Evolutionary conservation across 1,140 invertebrate species (phyloP).

Genomic region (Galendromus occidentalis): DNA sequence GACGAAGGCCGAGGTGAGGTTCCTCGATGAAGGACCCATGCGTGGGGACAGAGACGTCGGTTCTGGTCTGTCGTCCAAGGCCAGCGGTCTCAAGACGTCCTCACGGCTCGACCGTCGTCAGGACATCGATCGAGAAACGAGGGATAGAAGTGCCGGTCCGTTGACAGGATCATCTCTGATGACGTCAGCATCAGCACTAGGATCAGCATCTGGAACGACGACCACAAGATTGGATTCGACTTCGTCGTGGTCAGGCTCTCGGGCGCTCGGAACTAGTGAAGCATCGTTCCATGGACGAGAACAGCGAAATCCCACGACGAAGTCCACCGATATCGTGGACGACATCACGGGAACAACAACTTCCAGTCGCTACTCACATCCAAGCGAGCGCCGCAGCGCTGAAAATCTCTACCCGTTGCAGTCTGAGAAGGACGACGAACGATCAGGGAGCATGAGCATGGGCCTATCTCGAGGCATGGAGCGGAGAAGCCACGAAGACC

Average conservation of each 20-base stretch:
- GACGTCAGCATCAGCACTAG: too few relatives aligned
- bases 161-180: too few relatives aligned
- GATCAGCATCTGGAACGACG: too few relatives aligned
- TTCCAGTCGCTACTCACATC: not conserved
- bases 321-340: too few relatives aligned
- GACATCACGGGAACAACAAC: too few relatives aligned
- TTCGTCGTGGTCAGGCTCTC: too few relatives aligned
- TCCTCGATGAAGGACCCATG: not conserved
- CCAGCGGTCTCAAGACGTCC: not conserved
- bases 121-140: not conserved
- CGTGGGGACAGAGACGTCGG: not conserved
- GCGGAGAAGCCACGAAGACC: constrained; percentile 1
- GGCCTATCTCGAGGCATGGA: not conserved
- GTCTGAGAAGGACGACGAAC: not conserved
- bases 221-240: too few relatives aligned
- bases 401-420: not conserved
- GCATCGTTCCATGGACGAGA: too few relatives aligned
- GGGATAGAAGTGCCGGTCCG: too few relatives aligned
- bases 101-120: constrained; percentile 8
- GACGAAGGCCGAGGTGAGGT: constrained; percentile 8
- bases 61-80: not conserved
- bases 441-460: not conserved
- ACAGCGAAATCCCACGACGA: too few relatives aligned
- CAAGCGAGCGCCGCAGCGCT: constrained; percentile 5
- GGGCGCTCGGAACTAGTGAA: too few relatives aligned